phyloP scores from a whole-genome alignment of 2,888 invertebrate species.

The Calameuta filiformis region DNA sequence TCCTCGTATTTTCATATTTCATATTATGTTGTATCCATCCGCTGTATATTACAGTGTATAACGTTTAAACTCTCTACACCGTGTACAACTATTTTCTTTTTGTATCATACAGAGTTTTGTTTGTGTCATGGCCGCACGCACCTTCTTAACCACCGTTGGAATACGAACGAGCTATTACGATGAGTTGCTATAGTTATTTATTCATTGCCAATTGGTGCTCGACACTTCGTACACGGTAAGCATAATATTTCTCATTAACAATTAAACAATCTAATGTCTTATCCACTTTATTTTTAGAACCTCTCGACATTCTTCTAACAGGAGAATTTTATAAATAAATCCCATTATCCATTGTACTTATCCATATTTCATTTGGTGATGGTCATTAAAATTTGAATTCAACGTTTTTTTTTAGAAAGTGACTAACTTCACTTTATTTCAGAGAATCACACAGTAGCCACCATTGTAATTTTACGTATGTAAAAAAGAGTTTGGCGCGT shows the following conservation, averaged over 20 bases:
- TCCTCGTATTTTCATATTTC: constrained; percentile 8
- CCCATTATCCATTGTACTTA: background rate
- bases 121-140: constrained; percentile 42
- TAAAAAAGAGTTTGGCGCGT: background rate
- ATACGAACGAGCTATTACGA: constrained; percentile 37
- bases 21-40: background rate
- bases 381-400: background rate
- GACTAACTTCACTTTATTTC: background rate
- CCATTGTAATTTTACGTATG: background rate
- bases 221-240: background rate
- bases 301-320: background rate
- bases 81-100: constrained; percentile 13
- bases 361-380: background rate
- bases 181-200: constrained; percentile 4
- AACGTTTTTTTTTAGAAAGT: background rate
- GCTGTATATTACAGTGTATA: background rate
- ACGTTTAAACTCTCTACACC: constrained; percentile 1
- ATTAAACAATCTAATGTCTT: background rate
- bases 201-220: background rate
- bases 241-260: background rate
- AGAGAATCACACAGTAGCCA: background rate
- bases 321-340: background rate
- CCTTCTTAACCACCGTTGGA: constrained; percentile 28
- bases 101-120: constrained; percentile 1
- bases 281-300: background rate